Evolutionary conservation across 2,888 invertebrate genomes (phyloP).

Genomic region (Leptinotarsa juncta): DNA sequence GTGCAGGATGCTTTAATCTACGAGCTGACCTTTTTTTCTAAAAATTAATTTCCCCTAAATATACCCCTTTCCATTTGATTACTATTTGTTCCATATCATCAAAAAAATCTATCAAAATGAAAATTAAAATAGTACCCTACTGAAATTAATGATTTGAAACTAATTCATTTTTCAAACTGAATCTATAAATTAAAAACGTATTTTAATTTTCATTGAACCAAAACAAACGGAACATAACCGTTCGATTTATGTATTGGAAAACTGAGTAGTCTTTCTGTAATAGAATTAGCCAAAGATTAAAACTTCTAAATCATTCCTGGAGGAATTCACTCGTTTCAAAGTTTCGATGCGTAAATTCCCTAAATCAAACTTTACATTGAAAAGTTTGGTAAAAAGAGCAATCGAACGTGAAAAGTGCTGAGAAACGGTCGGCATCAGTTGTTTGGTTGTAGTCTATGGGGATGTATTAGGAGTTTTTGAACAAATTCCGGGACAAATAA

Average conservation of each 20-base stretch:
- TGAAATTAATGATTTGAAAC: too few relatives aligned
- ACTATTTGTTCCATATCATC: too few relatives aligned
- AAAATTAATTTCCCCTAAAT: too few relatives aligned
- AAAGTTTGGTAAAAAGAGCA: slow-evolving; percentile 29
- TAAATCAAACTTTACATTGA: slow-evolving; percentile 41
- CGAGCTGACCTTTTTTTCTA: too few relatives aligned
- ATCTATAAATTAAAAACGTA: neutral
- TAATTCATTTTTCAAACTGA: too few relatives aligned
- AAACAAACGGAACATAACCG: neutral
- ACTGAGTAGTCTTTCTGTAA: slow-evolving; percentile 20
- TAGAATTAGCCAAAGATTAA: slow-evolving; percentile 38
- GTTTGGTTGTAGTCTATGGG: neutral
- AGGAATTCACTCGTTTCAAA: slow-evolving; percentile 33
- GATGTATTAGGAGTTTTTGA: neutral
- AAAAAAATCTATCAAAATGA: too few relatives aligned
- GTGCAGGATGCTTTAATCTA: too few relatives aligned
- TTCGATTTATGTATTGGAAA: neutral
- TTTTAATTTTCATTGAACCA: neutral
- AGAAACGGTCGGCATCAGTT: slow-evolving; percentile 11
- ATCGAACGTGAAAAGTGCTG: slow-evolving; percentile 14
- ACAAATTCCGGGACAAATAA: neutral
- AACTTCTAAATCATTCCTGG: slow-evolving; percentile 41
- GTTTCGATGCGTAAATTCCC: slow-evolving; percentile 42
- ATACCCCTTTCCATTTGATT: too few relatives aligned
- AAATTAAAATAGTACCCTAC: too few relatives aligned